phyloP scores from a whole-genome alignment of 1,140 invertebrate genomes.

The Phenacoccus solenopsis region DNA sequence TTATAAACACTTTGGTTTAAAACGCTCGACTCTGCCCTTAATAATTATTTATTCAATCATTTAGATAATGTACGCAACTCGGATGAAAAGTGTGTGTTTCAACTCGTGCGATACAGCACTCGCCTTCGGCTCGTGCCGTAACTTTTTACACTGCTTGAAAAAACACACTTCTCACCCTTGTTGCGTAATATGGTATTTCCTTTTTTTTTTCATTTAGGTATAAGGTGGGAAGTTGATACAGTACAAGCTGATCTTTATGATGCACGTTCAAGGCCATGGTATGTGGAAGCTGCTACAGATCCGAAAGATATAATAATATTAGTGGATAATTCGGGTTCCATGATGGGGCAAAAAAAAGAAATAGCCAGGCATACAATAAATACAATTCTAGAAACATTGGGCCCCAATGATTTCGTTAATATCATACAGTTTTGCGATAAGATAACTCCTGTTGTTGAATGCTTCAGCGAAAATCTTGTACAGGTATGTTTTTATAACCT shows the following conservation, averaged over 20 bases:
- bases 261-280: constrained; percentile 79
- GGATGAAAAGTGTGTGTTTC: too few relatives aligned
- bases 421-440: constrained; percentile 75
- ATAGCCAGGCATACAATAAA: constrained; percentile 89
- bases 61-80: too few relatives aligned
- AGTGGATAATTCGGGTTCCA: constrained; percentile 89
- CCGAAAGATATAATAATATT: constrained; percentile 91
- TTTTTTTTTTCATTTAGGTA: not conserved
- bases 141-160: too few relatives aligned
- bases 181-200: too few relatives aligned
- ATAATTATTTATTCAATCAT: too few relatives aligned
- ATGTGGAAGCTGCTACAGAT: constrained; percentile 90
- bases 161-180: too few relatives aligned
- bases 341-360: constrained; percentile 84
- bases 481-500: constrained; percentile 40
- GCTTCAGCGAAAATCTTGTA: constrained; percentile 75
- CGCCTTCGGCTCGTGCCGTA: too few relatives aligned
- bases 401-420: constrained; percentile 97
- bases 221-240: not conserved
- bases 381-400: constrained; percentile 91
- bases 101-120: too few relatives aligned
- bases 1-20: too few relatives aligned
- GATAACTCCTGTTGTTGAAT: constrained; percentile 65
- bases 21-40: too few relatives aligned
- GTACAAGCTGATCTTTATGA: constrained; percentile 73